Conservation (phyloP, 2,888 invertebrate species). For the Hydropsyche betteni region DNA sequence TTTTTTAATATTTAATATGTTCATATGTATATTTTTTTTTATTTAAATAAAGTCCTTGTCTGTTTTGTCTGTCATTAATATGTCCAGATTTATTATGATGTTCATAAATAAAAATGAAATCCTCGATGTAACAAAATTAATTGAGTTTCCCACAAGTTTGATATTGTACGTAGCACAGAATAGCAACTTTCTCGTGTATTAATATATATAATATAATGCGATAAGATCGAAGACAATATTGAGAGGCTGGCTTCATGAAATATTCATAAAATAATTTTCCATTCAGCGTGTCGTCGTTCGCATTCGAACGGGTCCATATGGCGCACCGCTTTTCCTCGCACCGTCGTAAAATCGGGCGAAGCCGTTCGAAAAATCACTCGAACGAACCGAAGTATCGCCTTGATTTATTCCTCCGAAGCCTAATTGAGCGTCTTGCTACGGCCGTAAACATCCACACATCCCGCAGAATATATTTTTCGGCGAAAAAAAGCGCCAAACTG, state of each 20-base stretch:
- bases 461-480: no score
- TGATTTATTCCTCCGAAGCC: conserved; percentile 25
- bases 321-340: conserved; percentile 5
- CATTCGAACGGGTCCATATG: conserved; percentile 13
- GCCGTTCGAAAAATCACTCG: conserved; percentile 16
- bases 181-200: no score
- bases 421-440: conserved; percentile 10
- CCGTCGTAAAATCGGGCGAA: conserved; percentile 13
- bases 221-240: conserved; percentile 29
- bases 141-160: no score
- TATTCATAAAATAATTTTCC: conserved; percentile 37
- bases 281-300: conserved; percentile 5
- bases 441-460: neutral
- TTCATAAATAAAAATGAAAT: no score
- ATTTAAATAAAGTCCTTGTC: no score
- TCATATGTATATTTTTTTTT: no score
- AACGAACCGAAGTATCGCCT: conserved; percentile 12
- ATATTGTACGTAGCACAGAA: no score
- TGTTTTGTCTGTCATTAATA: no score
- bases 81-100: no score
- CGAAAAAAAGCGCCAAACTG: no score
- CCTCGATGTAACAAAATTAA: no score
- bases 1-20: no score
- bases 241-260: conserved; percentile 29
- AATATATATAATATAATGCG: conserved; percentile 2